A percentile compares a stretch with the other conserved stretches of the same genome.
phyloP scores from a whole-genome alignment of 30 jellyfish, hydroid and myxozoan genomes.

The Calvadosia cruxmelitensis region DNA sequence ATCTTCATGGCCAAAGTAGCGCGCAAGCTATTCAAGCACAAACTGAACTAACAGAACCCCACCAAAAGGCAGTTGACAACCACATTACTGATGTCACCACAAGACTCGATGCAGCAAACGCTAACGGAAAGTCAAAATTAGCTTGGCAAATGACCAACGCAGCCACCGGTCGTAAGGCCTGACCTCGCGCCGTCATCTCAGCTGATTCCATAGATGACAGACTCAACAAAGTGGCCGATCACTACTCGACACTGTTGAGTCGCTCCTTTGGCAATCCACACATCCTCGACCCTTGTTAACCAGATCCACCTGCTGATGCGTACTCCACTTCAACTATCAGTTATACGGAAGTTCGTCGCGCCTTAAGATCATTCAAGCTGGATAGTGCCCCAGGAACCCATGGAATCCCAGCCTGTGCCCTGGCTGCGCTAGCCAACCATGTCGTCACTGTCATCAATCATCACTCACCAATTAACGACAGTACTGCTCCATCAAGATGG shows the following conservation, averaged over 20 bases:
- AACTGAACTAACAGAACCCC: background rate
- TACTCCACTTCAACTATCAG: background rate
- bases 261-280: background rate
- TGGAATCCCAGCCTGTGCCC: background rate
- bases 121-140: background rate
- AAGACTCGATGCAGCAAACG: background rate
- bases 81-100: background rate
- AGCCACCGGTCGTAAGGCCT: background rate
- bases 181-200: background rate
- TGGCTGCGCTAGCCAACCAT: too few species aligned
- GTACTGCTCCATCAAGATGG: background rate
- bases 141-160: background rate
- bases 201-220: background rate
- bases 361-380: background rate
- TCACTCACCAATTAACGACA: too few species aligned
- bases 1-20: background rate
- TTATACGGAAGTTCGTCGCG: background rate
- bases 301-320: background rate
- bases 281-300: background rate
- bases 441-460: too few species aligned
- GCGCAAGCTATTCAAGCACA: background rate
- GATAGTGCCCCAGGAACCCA: background rate
- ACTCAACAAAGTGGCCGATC: background rate
- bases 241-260: background rate
- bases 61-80: background rate